Evolutionary conservation across 2,113 vertebrate species (phyloP).

Genomic region (Hemibagrus wyckioides): DNA sequence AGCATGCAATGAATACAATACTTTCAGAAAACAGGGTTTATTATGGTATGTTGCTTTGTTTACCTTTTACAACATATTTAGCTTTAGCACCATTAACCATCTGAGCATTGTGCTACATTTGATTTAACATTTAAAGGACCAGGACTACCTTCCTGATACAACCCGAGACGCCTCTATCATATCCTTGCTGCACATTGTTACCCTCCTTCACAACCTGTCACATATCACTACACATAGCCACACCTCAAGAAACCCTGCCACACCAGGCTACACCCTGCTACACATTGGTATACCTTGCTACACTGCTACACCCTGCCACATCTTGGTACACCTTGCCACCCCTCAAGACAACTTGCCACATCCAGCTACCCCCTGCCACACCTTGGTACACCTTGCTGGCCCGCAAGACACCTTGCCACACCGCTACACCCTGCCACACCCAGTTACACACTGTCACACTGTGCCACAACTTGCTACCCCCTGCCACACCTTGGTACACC

Average conservation of each 20-base stretch:
- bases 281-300: background rate
- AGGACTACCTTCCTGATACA: background rate
- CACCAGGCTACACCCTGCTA: background rate
- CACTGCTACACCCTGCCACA: background rate
- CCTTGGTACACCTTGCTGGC: background rate
- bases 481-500: background rate
- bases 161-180: background rate
- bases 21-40: background rate
- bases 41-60: background rate
- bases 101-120: background rate
- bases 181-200: background rate
- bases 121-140: background rate
- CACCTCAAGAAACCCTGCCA: background rate
- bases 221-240: background rate
- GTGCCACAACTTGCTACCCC: background rate
- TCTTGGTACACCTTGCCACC: background rate
- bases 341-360: background rate
- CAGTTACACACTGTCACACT: background rate
- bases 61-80: background rate
- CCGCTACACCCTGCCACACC: background rate
- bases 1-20: background rate
- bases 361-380: background rate
- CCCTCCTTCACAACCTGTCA: background rate
- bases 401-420: background rate
- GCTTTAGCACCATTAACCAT: background rate